phyloP scores from a whole-genome alignment of 2,113 vertebrate genomes.

The Dolichallabes microphthalmus region DNA sequence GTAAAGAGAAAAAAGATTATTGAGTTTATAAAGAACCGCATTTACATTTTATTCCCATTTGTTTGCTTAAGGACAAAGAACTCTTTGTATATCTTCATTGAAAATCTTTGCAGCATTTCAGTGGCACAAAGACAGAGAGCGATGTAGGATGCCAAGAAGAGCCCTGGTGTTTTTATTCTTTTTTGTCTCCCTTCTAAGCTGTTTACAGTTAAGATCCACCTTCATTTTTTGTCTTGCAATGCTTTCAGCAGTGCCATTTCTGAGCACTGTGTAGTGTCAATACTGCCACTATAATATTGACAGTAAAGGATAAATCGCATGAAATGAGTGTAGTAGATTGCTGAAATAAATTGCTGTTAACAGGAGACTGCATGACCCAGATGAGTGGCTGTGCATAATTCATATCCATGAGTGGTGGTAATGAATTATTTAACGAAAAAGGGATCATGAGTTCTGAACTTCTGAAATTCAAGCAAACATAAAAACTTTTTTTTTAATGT shows the following conservation, averaged over 20 bases:
- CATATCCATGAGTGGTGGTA: not conserved
- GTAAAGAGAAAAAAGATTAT: not conserved
- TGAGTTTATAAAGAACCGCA: not conserved
- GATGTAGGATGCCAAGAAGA: slow-evolving; percentile 45
- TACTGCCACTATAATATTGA: not conserved
- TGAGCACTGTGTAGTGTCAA: not conserved
- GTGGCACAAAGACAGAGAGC: slow-evolving; percentile 40
- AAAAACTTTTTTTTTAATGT: no score
- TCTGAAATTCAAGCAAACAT: not conserved
- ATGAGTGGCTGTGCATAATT: not conserved
- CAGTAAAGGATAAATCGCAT: not conserved
- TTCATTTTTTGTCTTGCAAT: not conserved
- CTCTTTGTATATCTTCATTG: slow-evolving; percentile 59
- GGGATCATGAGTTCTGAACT: not conserved
- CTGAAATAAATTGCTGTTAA: not conserved
- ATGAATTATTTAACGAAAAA: not conserved
- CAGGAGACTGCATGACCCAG: not conserved
- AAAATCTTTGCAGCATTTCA: slow-evolving; percentile 54
- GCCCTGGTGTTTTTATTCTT: not conserved
- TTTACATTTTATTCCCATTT: slow-evolving; percentile 31
- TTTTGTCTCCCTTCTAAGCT: not conserved
- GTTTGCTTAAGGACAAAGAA: slow-evolving; percentile 48
- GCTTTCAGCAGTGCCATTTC: not conserved
- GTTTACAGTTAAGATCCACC: not conserved
- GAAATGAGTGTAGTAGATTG: not conserved